A percentile compares a stretch with the other conserved stretches of the same genome.
Evolutionary conservation across 2,113 vertebrate genomes (phyloP).

Genomic region (Cololabis saira): DNA sequence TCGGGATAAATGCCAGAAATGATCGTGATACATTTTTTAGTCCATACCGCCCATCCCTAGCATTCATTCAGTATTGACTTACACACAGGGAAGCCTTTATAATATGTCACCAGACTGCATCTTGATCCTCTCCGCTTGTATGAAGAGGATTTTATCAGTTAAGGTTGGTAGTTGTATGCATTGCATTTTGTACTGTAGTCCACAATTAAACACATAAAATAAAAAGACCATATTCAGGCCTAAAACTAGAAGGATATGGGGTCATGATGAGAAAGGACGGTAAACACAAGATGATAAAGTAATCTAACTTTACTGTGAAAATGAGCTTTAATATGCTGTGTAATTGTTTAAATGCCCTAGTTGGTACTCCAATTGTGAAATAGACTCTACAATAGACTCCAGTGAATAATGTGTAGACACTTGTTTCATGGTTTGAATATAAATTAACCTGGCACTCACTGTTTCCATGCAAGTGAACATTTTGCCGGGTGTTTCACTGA

Average conservation of each 20-base stretch:
- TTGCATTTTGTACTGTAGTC: too few relatives aligned
- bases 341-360: slow-evolving; percentile 20
- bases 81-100: too few relatives aligned
- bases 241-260: neutral
- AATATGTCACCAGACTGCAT: too few relatives aligned
- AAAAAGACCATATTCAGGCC: neutral
- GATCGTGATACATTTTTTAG: too few relatives aligned
- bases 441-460: slow-evolving; percentile 43
- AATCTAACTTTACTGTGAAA: neutral
- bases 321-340: slow-evolving; percentile 15
- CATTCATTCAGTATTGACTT: too few relatives aligned
- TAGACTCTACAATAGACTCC: slow-evolving; percentile 29
- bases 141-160: too few relatives aligned
- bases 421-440: slow-evolving; percentile 63
- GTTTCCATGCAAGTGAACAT: slow-evolving; percentile 48
- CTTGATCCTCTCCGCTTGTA: too few relatives aligned
- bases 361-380: slow-evolving; percentile 29
- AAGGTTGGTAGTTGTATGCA: too few relatives aligned
- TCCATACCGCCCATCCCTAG: too few relatives aligned
- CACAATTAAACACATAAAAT: too few relatives aligned
- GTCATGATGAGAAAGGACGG: neutral
- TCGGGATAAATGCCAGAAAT: too few relatives aligned
- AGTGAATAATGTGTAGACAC: slow-evolving; percentile 38
- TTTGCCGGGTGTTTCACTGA: slow-evolving; percentile 39
- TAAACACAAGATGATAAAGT: neutral